A percentile compares a stretch with the other conserved stretches of the same genome.
phyloP scores from a whole-genome alignment of 2,797 vertebrate genomes.

The Xiphorhynchus erythropygius region DNA sequence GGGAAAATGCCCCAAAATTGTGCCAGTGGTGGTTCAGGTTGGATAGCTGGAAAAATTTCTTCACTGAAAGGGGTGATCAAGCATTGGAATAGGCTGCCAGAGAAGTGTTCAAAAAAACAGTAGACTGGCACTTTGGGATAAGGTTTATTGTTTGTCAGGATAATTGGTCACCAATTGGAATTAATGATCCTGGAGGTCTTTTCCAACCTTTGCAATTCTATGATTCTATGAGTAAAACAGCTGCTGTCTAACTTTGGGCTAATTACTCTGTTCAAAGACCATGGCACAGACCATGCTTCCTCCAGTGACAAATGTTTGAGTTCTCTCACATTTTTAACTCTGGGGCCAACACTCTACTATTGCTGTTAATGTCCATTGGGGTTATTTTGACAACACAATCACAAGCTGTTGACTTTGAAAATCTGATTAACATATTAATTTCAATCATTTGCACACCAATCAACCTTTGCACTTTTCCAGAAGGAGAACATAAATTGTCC shows the following conservation, averaged over 20 bases:
- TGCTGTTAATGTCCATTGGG: neutral
- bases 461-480: neutral
- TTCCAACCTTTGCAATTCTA: neutral
- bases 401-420: neutral
- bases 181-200: neutral
- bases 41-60: neutral
- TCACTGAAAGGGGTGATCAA: too few species aligned
- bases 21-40: neutral
- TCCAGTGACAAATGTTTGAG: neutral
- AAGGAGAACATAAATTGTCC: neutral
- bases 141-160: neutral
- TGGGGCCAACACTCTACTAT: fast-evolving
- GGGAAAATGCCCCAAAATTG: neutral
- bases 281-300: neutral
- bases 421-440: neutral
- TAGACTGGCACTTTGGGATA: neutral
- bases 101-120: fast-evolving
- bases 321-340: neutral
- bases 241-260: neutral
- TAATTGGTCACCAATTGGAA: neutral
- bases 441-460: neutral
- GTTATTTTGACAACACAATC: neutral
- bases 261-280: neutral
- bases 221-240: neutral
- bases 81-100: neutral